Percentiles rank a stretch among this genome's conserved stretches.
Conservation (phyloP, 2,113 vertebrate species). For the Gymnogyps californianus region DNA sequence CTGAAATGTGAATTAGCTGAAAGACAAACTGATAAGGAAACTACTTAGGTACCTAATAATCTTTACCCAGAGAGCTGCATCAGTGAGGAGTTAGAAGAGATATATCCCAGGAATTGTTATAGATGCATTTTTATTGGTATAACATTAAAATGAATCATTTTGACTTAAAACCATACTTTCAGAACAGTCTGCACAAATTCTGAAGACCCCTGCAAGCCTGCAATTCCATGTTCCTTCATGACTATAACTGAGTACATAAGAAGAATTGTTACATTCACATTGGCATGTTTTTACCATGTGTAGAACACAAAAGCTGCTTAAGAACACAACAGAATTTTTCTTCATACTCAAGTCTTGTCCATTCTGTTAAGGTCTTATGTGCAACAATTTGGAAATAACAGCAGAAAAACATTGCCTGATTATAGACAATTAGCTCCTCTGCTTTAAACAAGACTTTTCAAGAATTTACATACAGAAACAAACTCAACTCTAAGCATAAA, state of each 20-base stretch:
- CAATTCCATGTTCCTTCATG: neutral
- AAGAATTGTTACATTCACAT: neutral
- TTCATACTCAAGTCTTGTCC: neutral
- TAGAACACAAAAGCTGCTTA: neutral
- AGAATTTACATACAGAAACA: slow-evolving; percentile 32
- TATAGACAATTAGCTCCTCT: neutral
- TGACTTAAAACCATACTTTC: neutral
- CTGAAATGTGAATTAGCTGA: neutral
- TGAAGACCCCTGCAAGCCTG: neutral
- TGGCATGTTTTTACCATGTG: neutral
- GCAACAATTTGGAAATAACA: neutral
- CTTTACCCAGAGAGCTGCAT: neutral
- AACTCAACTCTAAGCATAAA: slow-evolving; percentile 27
- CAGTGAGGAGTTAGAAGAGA: neutral
- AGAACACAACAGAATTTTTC: neutral
- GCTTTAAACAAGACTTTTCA: neutral
- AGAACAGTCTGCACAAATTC: neutral
- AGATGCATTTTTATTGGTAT: neutral
- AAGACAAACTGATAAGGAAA: neutral
- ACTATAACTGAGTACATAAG: neutral
- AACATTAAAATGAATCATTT: neutral
- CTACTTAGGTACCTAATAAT: neutral
- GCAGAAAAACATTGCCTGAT: neutral
- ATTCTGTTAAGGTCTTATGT: neutral
- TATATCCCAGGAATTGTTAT: neutral